These are phyloP conservation scores for Orthosia gothica DNA, from an alignment of 2,888 invertebrate genomes.

Conservation along the genomic window DNA sequence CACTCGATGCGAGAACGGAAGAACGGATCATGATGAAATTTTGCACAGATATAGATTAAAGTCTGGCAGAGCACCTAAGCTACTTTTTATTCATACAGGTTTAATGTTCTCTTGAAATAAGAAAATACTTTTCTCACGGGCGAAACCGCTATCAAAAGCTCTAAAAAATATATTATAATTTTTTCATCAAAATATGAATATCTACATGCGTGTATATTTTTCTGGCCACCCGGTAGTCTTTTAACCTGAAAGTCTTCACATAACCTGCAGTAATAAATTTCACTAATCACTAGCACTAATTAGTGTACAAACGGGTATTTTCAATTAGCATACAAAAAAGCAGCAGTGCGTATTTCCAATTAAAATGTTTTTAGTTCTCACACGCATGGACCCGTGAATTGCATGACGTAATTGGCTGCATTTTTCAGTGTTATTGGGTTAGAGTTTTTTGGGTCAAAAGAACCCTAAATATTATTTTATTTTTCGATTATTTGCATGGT, in stretches of 20 bases:
- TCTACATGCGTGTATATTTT: neutral
- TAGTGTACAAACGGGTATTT: constrained; percentile 40
- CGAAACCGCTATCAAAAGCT: too few species aligned
- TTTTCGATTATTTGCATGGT: neutral
- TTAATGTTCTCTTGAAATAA: too few species aligned
- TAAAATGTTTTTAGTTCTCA: constrained; percentile 47
- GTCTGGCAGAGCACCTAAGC: too few species aligned
- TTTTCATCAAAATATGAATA: too few species aligned
- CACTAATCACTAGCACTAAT: constrained; percentile 47
- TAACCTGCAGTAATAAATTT: constrained; percentile 8
- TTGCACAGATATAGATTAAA: too few species aligned
- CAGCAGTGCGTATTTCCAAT: constrained; percentile 44
- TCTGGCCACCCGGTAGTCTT: neutral
- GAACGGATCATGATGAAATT: too few species aligned
- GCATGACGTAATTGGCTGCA: constrained; percentile 35
- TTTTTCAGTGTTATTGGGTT: constrained; percentile 34
- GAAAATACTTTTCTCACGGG: too few species aligned
- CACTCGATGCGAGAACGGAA: too few species aligned
- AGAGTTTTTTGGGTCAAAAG: constrained; percentile 14
- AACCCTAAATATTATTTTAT: neutral
- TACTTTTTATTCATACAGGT: too few species aligned
- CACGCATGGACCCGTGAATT: constrained; percentile 23
- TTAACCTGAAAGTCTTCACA: too few species aligned
- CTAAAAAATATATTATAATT: too few species aligned
- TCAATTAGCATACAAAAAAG: constrained; percentile 42